Evolutionary conservation across 2,888 invertebrate genomes (phyloP), one percentile per base, ranked within the genome.

Genomic region (Tetragonula carbonaria): DNA sequence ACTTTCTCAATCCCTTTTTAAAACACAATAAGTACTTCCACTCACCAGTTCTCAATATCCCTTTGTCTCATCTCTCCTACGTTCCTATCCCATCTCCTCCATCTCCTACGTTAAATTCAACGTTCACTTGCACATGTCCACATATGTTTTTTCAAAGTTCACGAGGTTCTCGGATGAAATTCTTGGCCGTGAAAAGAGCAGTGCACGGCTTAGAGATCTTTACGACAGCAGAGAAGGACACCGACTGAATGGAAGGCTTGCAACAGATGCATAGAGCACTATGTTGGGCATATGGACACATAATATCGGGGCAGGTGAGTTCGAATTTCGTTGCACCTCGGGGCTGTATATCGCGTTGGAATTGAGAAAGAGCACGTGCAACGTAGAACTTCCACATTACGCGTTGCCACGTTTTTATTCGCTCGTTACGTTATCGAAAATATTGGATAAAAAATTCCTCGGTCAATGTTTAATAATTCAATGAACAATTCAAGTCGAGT

Each of bases 261-360:
- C 86, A 92, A 92, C 92, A 92, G 92, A 91, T 92, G 92, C 88
- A 87, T 57, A 28, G 28, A 84, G 81, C 85, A 80, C 79, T 83
- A 28, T 33, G 84, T 84, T 81, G 87, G 83, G 91, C 92, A 91
- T 84, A 92, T 88, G 88, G 86, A 88, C 92, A 33, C 8, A 90
- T 90, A 87, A 90, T 92, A 88, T 83, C 84, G 83, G 88, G 91
- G 92, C 92, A 92, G 92, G 92, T 92, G 92, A 91, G 92, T 90
- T 90, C 82, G 87, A 90, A 91, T 90, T 90, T 91, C 90, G 92
- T 91, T 89, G 82, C 80, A 78, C 86, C 88, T 87, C 88, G 90
- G 90, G 90, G 83, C 85, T 85, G 87, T 87, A 84, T 28, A 38
- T 55, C 18, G 50, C 50, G 21, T 78, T 45, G 55, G 23, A 59